phyloP scores from a whole-genome alignment of 2,113 vertebrate species.

The Talpa occidentalis region DNA sequence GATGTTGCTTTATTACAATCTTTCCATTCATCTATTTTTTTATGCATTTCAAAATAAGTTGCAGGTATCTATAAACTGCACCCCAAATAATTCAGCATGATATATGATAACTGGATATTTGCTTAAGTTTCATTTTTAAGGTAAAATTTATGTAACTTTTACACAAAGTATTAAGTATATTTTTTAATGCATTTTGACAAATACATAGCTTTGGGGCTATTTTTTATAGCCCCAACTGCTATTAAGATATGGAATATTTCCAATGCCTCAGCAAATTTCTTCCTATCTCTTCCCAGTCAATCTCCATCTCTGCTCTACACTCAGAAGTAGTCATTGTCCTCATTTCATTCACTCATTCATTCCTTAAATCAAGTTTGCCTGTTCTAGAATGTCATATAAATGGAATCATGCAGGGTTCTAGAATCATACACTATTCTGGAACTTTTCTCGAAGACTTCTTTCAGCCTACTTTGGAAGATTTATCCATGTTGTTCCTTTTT shows the following conservation, averaged over 20 bases:
- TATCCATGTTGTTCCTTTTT: not conserved
- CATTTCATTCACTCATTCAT: not conserved
- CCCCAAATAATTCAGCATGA: not conserved
- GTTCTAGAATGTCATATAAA: not conserved
- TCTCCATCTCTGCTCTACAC: not conserved
- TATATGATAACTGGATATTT: slow-evolving; percentile 4
- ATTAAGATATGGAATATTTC: not conserved
- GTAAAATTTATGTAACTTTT: slow-evolving; percentile 47
- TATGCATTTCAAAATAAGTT: slow-evolving; percentile 47
- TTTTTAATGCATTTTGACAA: slow-evolving; percentile 55
- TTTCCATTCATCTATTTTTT: not conserved
- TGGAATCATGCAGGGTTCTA: not conserved
- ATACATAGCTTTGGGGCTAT: not conserved
- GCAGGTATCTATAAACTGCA: not conserved
- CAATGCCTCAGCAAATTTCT: not conserved
- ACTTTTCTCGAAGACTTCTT: not conserved
- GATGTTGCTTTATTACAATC: slow-evolving; percentile 40
- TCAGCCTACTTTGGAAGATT: not conserved
- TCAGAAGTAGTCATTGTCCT: not conserved
- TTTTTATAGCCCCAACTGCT: not conserved
- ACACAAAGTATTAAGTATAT: not conserved
- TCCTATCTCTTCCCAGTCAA: not conserved
- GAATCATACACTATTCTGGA: not conserved
- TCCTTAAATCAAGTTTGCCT: not conserved
- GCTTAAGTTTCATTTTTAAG: slow-evolving; percentile 12